These are phyloP conservation scores for Ips typographus DNA, from an alignment of 1,140 invertebrate genomes.

Conservation along the genomic window DNA sequence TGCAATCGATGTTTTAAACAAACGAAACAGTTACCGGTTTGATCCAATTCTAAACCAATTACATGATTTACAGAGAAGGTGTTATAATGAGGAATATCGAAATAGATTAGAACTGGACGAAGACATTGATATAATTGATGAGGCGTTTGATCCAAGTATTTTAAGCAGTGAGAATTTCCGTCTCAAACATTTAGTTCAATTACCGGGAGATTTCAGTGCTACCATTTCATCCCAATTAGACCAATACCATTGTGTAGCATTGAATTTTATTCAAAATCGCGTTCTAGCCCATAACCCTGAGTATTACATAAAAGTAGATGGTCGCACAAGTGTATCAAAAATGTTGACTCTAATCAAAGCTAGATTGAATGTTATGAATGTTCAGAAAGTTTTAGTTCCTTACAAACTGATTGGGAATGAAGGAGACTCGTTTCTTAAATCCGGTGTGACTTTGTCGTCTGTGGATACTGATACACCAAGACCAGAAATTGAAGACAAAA, in stretches of 20 bases:
- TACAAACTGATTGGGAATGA: slow-evolving; percentile 41
- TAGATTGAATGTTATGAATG: slow-evolving; percentile 50
- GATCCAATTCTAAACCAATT: slow-evolving; percentile 50
- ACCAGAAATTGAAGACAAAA: slow-evolving; percentile 6
- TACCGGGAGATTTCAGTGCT: slow-evolving; percentile 53
- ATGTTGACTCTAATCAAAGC: slow-evolving; percentile 55
- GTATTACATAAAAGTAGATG: slow-evolving; percentile 59
- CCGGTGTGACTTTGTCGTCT: slow-evolving; percentile 1
- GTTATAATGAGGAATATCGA: slow-evolving; percentile 23
- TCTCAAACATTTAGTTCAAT: slow-evolving; percentile 40
- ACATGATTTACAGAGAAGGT: slow-evolving; percentile 39
- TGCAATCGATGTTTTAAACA: slow-evolving; percentile 55
- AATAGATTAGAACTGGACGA: slow-evolving; percentile 20
- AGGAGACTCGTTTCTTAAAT: slow-evolving; percentile 37
- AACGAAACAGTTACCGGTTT: slow-evolving; percentile 52
- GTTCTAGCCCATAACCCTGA: slow-evolving; percentile 56
- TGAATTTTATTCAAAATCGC: slow-evolving; percentile 54
- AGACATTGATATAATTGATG: slow-evolving; percentile 31
- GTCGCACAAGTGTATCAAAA: slow-evolving; percentile 49
- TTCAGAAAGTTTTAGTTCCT: slow-evolving; percentile 54
- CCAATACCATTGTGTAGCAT: slow-evolving; percentile 51
- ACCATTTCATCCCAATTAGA: slow-evolving; percentile 53
- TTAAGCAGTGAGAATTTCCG: slow-evolving; percentile 30
- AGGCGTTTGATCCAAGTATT: slow-evolving; percentile 29
- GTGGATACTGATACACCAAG: slow-evolving; percentile 33